Evolutionary conservation across 2,113 vertebrate genomes (phyloP).

Genomic region (Ovis aries): ARS-UI_Ramb_v3.0 NC_056066.1:61555501-61556000

Average conservation of each 20-base stretch:
- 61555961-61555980: not conserved
- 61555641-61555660: not conserved
- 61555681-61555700: not conserved
- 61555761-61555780: not conserved
- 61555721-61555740: not conserved
- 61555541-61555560: not conserved
- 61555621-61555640: not conserved
- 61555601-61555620: not conserved
- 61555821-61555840: not conserved
- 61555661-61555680: not conserved
- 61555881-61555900: not conserved
- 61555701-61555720: accelerated
- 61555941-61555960: not conserved
- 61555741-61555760: not conserved
- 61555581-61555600: not conserved
- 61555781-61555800: not conserved
- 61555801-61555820: not conserved
- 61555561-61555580: not conserved
- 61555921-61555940: not conserved
- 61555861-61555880: not conserved
- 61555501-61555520: not conserved
- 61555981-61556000: not conserved
- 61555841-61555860: not conserved
- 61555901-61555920: not conserved
- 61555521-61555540: not conserved